Percentiles rank a stretch among this genome's conserved stretches.
These are phyloP conservation scores for Gnatocerus cornutus DNA, from an alignment of 2,888 invertebrate species.

Conservation along the genomic window DNA sequence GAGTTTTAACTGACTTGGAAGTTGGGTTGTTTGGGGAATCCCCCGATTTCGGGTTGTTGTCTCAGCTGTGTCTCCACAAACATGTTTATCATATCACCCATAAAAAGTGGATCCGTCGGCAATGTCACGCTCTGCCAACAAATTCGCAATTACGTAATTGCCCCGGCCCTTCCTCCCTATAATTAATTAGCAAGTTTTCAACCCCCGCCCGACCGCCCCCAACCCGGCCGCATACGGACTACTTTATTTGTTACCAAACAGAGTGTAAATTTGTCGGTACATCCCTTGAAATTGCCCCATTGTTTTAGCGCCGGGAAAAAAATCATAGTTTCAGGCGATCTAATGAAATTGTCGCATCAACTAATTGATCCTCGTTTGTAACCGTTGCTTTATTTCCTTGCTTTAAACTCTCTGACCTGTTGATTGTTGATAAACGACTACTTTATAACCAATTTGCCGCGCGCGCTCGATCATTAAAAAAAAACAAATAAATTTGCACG, in stretches of 20 bases:
- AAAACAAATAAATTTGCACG: slow-evolving; percentile 38
- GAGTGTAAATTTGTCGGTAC: slow-evolving; percentile 35
- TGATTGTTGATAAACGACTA: slow-evolving; percentile 48
- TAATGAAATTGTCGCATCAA: slow-evolving; percentile 52
- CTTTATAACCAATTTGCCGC: slow-evolving; percentile 48
- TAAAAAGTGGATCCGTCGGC: slow-evolving; percentile 25
- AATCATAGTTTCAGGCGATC: slow-evolving; percentile 19
- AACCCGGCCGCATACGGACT: slow-evolving; percentile 17
- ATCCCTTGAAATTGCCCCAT: slow-evolving; percentile 23
- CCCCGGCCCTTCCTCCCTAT: slow-evolving; percentile 23
- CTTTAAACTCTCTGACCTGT: slow-evolving; percentile 47
- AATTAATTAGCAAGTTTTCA: slow-evolving; percentile 45
- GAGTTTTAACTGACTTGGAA: no score
- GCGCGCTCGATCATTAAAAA: slow-evolving; percentile 37
- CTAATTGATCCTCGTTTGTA: slow-evolving; percentile 53
- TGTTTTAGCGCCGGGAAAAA: slow-evolving; percentile 1
- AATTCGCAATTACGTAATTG: slow-evolving; percentile 44
- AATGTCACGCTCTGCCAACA: slow-evolving; percentile 30
- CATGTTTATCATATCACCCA: slow-evolving; percentile 7
- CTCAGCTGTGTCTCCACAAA: neutral
- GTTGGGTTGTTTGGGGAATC: no score
- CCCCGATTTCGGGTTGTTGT: neutral
- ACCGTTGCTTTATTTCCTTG: slow-evolving; percentile 47
- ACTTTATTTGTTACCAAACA: slow-evolving; percentile 40
- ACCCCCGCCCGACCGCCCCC: slow-evolving; percentile 24